These are phyloP conservation scores for Cepphus grylle DNA, from an alignment of 2,113 vertebrate species.

Conservation along the genomic window DNA sequence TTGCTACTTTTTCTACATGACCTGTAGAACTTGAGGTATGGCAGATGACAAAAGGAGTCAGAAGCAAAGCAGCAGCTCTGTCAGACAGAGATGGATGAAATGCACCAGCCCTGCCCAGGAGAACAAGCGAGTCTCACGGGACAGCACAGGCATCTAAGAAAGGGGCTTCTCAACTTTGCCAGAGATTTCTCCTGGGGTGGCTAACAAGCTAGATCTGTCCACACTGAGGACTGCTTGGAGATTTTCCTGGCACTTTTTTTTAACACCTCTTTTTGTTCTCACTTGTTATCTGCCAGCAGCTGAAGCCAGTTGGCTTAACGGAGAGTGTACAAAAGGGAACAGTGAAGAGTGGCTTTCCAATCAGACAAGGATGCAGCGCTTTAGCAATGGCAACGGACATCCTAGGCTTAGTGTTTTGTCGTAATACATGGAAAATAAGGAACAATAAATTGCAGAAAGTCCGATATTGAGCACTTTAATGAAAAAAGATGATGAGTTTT, in stretches of 20 bases:
- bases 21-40: neutral
- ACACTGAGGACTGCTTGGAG: neutral
- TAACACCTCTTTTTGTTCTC: constrained; percentile 43
- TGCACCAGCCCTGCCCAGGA: neutral
- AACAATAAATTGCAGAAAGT: neutral
- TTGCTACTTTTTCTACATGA: neutral
- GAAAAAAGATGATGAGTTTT: constrained; percentile 25
- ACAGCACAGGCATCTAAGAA: neutral
- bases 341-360: constrained; percentile 6
- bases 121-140: neutral
- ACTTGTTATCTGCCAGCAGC: constrained; percentile 12
- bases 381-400: neutral
- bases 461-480: constrained; percentile 12
- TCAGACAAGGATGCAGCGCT: neutral
- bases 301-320: neutral
- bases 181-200: neutral
- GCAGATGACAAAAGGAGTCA: neutral
- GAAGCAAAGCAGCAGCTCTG: neutral
- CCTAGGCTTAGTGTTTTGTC: constrained; percentile 57
- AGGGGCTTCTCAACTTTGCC: neutral
- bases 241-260: constrained; percentile 1
- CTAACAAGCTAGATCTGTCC: neutral
- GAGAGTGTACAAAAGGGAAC: neutral
- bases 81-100: neutral
- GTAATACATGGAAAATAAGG: constrained; percentile 14